Conservation (phyloP, 2,888 invertebrate genomes). For the Oasisia sp. region DNA sequence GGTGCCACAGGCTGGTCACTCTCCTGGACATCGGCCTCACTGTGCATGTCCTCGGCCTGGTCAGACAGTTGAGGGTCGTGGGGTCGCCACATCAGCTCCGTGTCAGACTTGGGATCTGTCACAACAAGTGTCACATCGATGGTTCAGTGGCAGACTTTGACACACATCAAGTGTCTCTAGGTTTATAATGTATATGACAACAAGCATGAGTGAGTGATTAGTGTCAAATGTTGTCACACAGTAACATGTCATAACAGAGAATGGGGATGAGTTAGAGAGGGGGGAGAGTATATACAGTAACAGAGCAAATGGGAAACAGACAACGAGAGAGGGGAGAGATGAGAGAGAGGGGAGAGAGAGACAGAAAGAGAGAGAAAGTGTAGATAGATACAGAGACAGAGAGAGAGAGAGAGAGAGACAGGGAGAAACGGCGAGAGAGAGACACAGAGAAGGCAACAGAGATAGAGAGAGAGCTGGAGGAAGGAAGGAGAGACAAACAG, state of each 20-base stretch:
- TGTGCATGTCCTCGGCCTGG: slow-evolving; percentile 33
- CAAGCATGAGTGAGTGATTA: not conserved
- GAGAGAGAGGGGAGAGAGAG: not conserved
- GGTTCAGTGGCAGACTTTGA: not conserved
- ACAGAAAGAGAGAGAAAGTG: no score
- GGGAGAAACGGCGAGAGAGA: no score
- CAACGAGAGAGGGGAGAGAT: not conserved
- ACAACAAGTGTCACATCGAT: not conserved
- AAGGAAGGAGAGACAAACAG: no score
- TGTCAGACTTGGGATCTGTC: slow-evolving; percentile 25
- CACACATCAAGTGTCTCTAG: not conserved
- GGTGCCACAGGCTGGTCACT: slow-evolving; percentile 31
- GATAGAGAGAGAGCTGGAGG: no score
- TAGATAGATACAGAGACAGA: no score
- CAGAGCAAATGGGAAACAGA: not conserved
- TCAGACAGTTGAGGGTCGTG: not conserved
- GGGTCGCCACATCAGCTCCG: slow-evolving; percentile 1
- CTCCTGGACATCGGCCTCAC: slow-evolving; percentile 41
- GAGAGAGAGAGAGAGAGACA: no score
- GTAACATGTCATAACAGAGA: no score
- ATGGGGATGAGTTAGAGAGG: no score
- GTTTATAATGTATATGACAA: not conserved
- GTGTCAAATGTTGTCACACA: not conserved
- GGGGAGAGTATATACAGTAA: not conserved
- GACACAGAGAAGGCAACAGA: no score